A percentile compares a stretch with the other conserved stretches of the same genome.
These are phyloP conservation scores for Spodoptera frugiperda DNA, from an alignment of 1,140 invertebrate genomes.

Conservation along the genomic window DNA sequence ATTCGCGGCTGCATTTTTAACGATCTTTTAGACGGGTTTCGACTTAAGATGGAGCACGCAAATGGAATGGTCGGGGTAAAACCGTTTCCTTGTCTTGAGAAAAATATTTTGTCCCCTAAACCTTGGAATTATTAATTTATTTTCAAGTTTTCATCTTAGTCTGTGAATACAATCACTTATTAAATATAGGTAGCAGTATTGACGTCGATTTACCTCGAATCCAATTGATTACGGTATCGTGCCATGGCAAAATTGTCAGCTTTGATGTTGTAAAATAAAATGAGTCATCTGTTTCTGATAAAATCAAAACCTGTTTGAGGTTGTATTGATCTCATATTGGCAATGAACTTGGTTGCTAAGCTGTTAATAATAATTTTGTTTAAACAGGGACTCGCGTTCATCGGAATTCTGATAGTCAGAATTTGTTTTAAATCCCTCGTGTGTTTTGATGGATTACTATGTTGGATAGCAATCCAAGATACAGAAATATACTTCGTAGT, in stretches of 20 bases:
- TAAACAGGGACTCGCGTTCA: no score
- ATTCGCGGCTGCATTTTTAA: slow-evolving; percentile 31
- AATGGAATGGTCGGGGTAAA: neutral
- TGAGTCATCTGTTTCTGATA: slow-evolving; percentile 21
- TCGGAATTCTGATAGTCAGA: no score
- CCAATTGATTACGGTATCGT: slow-evolving; percentile 11
- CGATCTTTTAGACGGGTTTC: slow-evolving; percentile 17
- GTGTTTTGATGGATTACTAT: slow-evolving; percentile 3
- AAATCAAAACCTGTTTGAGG: slow-evolving; percentile 21
- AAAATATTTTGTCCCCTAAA: neutral
- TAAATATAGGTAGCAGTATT: slow-evolving; percentile 15
- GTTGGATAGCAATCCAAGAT: neutral
- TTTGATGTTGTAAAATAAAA: slow-evolving; percentile 15
- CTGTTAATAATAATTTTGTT: neutral
- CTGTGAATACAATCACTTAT: neutral
- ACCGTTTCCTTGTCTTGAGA: slow-evolving; percentile 8
- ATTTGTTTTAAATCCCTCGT: neutral
- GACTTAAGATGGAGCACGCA: neutral
- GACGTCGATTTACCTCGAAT: slow-evolving; percentile 8
- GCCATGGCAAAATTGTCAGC: slow-evolving; percentile 14
- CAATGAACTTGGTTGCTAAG: slow-evolving; percentile 28
- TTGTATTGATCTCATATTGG: slow-evolving; percentile 15
- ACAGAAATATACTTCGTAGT: slow-evolving; percentile 10
- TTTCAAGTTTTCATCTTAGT: no score
- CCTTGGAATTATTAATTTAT: neutral